A percentile compares a stretch with the other conserved stretches of the same genome.
Conservation (phyloP, 2,113 vertebrate genomes). For the Hassar affinis region DNA sequence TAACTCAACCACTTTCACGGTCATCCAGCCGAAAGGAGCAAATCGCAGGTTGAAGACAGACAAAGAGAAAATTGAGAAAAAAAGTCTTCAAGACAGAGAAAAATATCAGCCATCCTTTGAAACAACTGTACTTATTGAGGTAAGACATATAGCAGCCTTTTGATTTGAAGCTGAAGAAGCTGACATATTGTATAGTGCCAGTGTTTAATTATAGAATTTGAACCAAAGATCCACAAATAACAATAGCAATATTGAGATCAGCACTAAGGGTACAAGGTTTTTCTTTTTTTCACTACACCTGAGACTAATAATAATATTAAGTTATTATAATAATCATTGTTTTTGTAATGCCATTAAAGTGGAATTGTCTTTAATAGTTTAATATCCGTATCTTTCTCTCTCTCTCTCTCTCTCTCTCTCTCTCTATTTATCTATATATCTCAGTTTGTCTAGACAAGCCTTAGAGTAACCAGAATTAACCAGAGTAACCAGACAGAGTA, state of each 20-base stretch:
- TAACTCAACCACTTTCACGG: background rate
- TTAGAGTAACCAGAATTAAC: background rate
- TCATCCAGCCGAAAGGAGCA: slow-evolving; percentile 87
- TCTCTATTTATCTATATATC: no score
- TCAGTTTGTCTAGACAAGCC: background rate
- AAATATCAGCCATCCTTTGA: slow-evolving; percentile 90
- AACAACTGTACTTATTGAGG: slow-evolving; percentile 89
- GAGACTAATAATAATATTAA: background rate
- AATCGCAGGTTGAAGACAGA: slow-evolving; percentile 96
- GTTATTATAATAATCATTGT: background rate
- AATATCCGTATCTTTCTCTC: background rate
- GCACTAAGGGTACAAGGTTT: background rate
- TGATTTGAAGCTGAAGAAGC: background rate
- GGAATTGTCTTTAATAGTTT: background rate
- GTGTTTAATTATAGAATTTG: background rate
- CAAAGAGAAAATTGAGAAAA: slow-evolving; percentile 90
- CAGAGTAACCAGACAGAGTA: background rate
- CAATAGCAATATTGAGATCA: background rate
- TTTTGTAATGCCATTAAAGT: background rate
- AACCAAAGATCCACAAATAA: background rate
- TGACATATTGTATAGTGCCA: background rate
- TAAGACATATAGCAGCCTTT: slow-evolving; percentile 57
- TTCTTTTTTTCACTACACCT: background rate
- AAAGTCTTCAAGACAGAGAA: slow-evolving; percentile 83
- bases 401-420: no score